Conservation (phyloP, 2,113 vertebrate species). For the Aleadryas rufinucha region DNA sequence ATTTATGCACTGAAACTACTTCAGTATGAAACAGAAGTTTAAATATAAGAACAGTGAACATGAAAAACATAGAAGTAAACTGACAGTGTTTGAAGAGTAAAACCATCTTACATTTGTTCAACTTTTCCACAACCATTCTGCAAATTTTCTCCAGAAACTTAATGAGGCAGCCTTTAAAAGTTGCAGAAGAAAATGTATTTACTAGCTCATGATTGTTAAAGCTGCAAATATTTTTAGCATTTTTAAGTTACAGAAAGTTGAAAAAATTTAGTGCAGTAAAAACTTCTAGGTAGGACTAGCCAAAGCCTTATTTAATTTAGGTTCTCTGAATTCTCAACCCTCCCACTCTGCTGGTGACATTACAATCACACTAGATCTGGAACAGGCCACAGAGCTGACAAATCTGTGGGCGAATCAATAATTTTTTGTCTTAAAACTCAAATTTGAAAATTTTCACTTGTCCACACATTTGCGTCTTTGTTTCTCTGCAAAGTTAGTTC, state of each 20-base stretch:
- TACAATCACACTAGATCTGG: neutral
- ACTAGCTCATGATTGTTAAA: neutral
- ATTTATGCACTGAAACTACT: neutral
- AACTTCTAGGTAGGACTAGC: neutral
- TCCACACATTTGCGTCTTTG: neutral
- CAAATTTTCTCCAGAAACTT: neutral
- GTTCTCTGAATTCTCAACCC: neutral
- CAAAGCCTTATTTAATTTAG: neutral
- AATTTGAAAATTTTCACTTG: neutral
- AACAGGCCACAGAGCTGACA: neutral
- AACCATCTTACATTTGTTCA: neutral
- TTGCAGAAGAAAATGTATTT: neutral
- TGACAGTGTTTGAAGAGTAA: neutral
- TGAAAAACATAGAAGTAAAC: neutral
- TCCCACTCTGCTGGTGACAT: neutral
- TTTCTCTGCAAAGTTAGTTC: neutral
- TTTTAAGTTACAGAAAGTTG: neutral
- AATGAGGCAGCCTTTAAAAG: neutral
- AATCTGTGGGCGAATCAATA: neutral
- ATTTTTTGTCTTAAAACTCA: neutral
- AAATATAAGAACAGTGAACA: neutral
- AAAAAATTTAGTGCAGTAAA: neutral
- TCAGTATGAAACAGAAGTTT: neutral
- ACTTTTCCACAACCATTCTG: neutral
- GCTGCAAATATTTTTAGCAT: neutral